Conservation (phyloP, 2,797 vertebrate species). For the Stomatorhinus walkeri region DNA sequence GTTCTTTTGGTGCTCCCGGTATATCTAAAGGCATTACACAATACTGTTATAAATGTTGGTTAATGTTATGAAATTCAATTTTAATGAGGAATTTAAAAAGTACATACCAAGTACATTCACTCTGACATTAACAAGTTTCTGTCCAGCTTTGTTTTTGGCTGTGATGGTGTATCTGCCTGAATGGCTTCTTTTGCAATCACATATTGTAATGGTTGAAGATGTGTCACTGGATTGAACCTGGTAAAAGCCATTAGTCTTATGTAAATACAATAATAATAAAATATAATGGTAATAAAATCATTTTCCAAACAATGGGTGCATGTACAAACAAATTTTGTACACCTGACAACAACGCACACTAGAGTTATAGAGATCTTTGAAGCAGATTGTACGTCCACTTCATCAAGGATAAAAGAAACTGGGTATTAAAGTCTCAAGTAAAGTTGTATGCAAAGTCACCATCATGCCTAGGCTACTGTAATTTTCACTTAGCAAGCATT, state of each 20-base stretch:
- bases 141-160: constrained; percentile 95
- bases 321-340: background rate
- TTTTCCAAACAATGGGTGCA: background rate
- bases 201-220: constrained; percentile 72
- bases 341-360: background rate
- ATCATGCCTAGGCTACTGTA: background rate
- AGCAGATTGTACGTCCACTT: background rate
- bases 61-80: constrained; percentile 1
- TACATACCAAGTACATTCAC: constrained; percentile 87
- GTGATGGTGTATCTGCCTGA: constrained; percentile 92
- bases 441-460: background rate
- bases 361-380: background rate
- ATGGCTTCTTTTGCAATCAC: constrained; percentile 77
- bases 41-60: background rate
- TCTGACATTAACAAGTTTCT: constrained; percentile 83
- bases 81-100: constrained; percentile 12
- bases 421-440: constrained; percentile 4
- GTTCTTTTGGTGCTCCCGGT: constrained; percentile 79
- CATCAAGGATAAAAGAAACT: background rate
- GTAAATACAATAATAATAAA: background rate
- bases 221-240: constrained; percentile 86
- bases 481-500: background rate
- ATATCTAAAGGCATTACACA: constrained; percentile 51
- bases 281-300: constrained; percentile 1
- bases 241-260: background rate